These are phyloP conservation scores for Alligator sinensis DNA, from an alignment of 2,113 vertebrate species.

Conservation along the genomic window DNA sequence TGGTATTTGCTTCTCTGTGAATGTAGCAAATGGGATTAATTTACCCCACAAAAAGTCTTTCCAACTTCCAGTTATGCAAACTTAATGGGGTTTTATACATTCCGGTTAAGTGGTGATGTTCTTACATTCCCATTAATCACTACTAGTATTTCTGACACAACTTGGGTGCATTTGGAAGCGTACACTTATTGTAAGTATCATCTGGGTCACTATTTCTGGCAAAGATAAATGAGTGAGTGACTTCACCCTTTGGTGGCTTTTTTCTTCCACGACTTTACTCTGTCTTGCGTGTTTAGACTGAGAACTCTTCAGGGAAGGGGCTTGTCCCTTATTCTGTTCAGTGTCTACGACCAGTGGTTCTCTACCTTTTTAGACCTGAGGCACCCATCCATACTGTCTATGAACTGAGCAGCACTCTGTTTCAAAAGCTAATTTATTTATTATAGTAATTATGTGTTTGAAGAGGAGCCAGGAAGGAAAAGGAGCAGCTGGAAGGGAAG, in stretches of 20 bases:
- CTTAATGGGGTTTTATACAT: background rate
- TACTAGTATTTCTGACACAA: constrained; percentile 18
- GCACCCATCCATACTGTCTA: no score
- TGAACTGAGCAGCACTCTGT: no score
- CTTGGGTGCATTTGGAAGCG: background rate
- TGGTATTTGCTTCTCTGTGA: background rate
- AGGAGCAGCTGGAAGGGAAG: no score
- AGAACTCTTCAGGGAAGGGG: background rate
- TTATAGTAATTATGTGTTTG: no score
- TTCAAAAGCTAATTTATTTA: no score
- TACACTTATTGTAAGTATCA: constrained; percentile 15
- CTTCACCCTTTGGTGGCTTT: background rate
- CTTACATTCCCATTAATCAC: constrained; percentile 8
- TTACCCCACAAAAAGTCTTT: background rate
- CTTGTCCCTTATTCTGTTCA: background rate
- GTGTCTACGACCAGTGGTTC: background rate
- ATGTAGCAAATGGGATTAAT: background rate
- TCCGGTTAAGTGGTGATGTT: background rate
- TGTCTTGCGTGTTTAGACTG: background rate
- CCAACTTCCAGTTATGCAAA: background rate
- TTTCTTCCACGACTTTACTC: background rate
- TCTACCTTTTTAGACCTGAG: no score
- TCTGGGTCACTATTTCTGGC: background rate
- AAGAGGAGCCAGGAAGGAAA: no score
- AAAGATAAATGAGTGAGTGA: background rate